Evolutionary conservation across 2,113 vertebrate species (phyloP).

Genomic region (Pachycephala philippinensis): DNA sequence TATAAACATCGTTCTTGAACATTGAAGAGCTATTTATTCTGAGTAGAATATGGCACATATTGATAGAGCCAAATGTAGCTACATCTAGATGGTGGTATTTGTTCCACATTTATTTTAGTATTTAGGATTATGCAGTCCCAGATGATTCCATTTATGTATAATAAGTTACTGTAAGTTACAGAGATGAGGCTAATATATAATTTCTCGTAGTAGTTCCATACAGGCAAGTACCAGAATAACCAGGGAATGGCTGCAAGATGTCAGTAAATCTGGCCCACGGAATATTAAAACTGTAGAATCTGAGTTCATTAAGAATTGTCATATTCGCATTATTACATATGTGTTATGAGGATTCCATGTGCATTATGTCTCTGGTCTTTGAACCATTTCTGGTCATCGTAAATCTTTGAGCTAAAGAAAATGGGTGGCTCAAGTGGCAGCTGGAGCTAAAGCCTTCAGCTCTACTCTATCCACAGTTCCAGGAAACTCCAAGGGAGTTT

Average conservation of each 20-base stretch:
- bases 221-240: neutral
- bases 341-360: neutral
- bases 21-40: neutral
- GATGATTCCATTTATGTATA: neutral
- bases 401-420: neutral
- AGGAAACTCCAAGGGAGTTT: neutral
- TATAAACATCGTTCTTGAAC: neutral
- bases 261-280: neutral
- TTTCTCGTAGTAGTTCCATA: neutral
- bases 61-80: neutral
- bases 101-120: neutral
- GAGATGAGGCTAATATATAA: neutral
- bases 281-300: neutral
- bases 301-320: neutral
- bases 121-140: neutral
- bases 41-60: neutral
- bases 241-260: slow-evolving; percentile 6
- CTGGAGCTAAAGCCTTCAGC: neutral
- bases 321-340: neutral
- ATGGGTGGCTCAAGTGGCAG: neutral
- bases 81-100: neutral
- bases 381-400: neutral
- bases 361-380: neutral
- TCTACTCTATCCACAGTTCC: neutral
- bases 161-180: neutral